These are phyloP conservation scores for Esox lucius DNA, from an alignment of 2,797 vertebrate species.

Conservation along the genomic window DNA sequence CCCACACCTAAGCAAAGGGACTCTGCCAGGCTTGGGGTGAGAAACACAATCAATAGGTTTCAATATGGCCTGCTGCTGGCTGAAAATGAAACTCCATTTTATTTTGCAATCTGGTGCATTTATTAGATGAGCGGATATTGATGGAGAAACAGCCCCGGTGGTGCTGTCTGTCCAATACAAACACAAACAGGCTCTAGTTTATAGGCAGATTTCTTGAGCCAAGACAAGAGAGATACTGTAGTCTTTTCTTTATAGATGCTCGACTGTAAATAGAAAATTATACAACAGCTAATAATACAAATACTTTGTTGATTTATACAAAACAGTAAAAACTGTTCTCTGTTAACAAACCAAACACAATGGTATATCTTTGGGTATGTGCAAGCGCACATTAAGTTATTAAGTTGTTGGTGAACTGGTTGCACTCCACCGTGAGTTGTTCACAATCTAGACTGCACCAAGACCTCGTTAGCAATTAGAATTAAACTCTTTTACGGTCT, in stretches of 20 bases:
- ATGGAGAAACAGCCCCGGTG: conserved; percentile 52
- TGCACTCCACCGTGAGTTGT: no score
- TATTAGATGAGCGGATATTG: conserved; percentile 72
- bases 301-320: neutral
- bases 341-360: no score
- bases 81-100: conserved; percentile 69
- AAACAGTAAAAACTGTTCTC: neutral
- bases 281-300: neutral
- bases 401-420: no score
- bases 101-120: conserved; percentile 70
- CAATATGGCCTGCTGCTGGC: conserved; percentile 51
- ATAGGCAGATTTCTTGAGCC: conserved; percentile 1
- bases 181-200: neutral
- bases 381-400: no score
- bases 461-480: no score
- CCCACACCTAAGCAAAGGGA: neutral
- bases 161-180: conserved; percentile 12
- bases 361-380: no score
- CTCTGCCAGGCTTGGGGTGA: conserved; percentile 34
- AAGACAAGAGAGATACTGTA: neutral
- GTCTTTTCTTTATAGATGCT: neutral
- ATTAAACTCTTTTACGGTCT: no score
- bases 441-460: no score
- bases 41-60: conserved; percentile 65
- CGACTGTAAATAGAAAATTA: neutral